Evolutionary conservation across 2,888 invertebrate genomes (phyloP), one percentile per base, ranked within the genome.

Genomic region (Heliconius ethilla): DNA sequence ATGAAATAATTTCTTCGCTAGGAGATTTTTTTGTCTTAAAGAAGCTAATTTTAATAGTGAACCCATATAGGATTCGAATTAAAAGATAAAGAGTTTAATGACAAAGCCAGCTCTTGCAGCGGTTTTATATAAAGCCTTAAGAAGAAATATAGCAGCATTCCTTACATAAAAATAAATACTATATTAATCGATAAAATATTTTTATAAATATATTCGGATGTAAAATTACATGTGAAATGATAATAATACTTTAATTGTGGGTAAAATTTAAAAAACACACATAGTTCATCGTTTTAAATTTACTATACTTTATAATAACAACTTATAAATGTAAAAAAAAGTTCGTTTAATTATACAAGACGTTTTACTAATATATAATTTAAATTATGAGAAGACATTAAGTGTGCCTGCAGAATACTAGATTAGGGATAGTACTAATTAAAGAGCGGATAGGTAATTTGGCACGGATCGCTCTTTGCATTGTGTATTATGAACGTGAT

Each of bases 391-490:
- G 29, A 72, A 59, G 72, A 59, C 72, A 59, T 72, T 72, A n/a
- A 9, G n/a, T 29, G 29, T 59, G 72, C 33, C 55, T n/a, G 72
- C 72, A 33, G 72, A 72, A 72, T 72, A 72, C 33, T 33, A 59
- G 55, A 72, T 72, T 72, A 59, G 33, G 72, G 55, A 55, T 55
- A n/a, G 72, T 72, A 33, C 55, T 59, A 72, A 72, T 72, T 59
- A 72, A 72, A 59, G 59, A 72, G 59, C 55, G n/a, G 59, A 72
- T 72, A 72, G 59, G 55, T 72, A 72, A 72, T 72, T 72, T 72
- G 72, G 72, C 59, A 25, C 22, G 59, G 33, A 72, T 72, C 59
- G 33, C 9, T 59, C 33, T 72, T 72, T 37, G 33, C 72, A 59
- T 72, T 72, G 33, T 70, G 29, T 59, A 59, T 59, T 55, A 72